Evolutionary conservation across 2,113 vertebrate species (phyloP).

Genomic region (Pica pica): DNA sequence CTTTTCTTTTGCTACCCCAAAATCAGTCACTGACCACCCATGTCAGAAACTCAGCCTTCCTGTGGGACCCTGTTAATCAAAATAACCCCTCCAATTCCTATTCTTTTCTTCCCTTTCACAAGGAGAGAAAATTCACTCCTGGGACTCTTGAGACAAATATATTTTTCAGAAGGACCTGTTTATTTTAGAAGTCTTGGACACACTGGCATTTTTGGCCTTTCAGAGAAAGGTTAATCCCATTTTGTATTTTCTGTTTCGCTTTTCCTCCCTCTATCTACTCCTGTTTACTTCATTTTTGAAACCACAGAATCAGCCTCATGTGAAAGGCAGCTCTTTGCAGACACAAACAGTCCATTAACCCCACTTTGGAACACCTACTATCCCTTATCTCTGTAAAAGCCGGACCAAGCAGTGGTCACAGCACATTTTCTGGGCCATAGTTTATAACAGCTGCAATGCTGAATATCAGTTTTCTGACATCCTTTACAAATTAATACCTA

Average conservation of each 20-base stretch:
- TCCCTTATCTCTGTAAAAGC: not conserved
- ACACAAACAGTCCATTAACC: not conserved
- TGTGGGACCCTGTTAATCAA: not conserved
- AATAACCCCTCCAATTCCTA: not conserved
- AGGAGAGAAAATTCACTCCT: not conserved
- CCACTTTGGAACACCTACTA: not conserved
- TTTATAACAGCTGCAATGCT: not conserved
- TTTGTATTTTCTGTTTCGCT: not conserved
- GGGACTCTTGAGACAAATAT: not conserved
- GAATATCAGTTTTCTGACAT: not conserved
- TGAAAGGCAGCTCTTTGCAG: not conserved
- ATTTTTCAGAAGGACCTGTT: not conserved
- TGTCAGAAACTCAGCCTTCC: not conserved
- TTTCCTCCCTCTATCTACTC: not conserved
- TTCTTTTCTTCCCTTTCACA: not conserved
- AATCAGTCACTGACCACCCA: not conserved
- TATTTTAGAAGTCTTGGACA: not conserved
- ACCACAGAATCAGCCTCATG: not conserved
- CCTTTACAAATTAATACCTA: not conserved
- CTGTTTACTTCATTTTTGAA: not conserved
- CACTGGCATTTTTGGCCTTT: not conserved
- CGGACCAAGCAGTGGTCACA: not conserved
- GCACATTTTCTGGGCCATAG: not conserved
- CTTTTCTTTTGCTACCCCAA: not conserved
- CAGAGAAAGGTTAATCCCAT: not conserved